A percentile compares a stretch with the other conserved stretches of the same genome.
These are phyloP conservation scores for Alosa sapidissima DNA, from an alignment of 2,797 vertebrate species.

Conservation along the genomic window DNA sequence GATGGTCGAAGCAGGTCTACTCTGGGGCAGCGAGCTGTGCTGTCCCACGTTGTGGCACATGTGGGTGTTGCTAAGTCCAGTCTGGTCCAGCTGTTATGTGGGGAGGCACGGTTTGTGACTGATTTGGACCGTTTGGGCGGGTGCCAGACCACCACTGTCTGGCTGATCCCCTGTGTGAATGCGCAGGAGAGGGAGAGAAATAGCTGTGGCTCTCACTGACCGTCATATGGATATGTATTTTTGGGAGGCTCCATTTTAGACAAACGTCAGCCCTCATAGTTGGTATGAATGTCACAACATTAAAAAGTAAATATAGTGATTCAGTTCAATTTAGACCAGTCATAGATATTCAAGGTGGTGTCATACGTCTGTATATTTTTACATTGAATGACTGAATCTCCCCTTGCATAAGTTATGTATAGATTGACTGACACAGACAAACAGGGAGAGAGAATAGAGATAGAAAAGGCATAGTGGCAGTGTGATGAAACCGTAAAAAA, in stretches of 20 bases:
- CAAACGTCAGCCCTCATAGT: background rate
- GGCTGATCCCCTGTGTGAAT: background rate
- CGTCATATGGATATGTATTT: background rate
- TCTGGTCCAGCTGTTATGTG: background rate
- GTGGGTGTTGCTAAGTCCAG: background rate
- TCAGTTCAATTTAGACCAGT: background rate
- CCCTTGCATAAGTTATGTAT: background rate
- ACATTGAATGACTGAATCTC: background rate
- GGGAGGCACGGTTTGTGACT: background rate
- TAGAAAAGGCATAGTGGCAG: background rate
- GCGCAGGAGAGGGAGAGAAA: background rate
- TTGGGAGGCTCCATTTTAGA: background rate
- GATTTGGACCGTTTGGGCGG: conserved; percentile 17
- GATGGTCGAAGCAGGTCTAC: background rate
- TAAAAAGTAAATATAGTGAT: background rate
- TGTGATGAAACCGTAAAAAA: background rate
- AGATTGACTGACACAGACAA: no score
- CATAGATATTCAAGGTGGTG: background rate
- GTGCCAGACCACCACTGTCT: conserved; percentile 27
- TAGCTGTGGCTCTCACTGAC: conserved; percentile 2
- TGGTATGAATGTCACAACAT: background rate
- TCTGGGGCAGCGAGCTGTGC: background rate
- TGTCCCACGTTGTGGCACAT: background rate
- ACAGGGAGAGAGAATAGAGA: background rate
- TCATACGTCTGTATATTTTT: no score